A percentile compares a stretch with the other conserved stretches of the same genome.
Conservation (phyloP, 2,888 invertebrate species). For the Desoria tigrina region DNA sequence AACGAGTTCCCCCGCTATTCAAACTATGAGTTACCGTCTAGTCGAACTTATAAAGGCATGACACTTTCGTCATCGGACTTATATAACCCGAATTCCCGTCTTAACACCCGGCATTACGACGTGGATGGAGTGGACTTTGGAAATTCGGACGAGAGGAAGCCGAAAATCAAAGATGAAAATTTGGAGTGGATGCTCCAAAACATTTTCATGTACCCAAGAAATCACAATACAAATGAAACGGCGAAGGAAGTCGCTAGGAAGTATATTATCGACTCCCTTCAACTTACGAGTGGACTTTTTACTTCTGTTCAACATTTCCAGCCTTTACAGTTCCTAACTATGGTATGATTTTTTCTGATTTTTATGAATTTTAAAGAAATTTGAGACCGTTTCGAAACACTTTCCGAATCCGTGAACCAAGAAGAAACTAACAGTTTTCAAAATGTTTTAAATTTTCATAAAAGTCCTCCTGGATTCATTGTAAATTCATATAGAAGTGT, state of each 20-base stretch:
- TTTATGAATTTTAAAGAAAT: too few relatives aligned
- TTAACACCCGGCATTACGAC: conserved; percentile 44
- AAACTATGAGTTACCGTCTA: neutral
- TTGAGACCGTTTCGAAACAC: too few relatives aligned
- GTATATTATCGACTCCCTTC: conserved; percentile 51
- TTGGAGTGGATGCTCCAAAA: conserved; percentile 53
- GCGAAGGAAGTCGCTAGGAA: conserved; percentile 52
- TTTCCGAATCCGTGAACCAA: too few relatives aligned
- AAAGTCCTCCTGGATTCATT: too few relatives aligned
- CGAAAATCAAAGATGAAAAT: conserved; percentile 48
- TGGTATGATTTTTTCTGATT: conserved; percentile 51
- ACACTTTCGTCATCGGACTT: too few relatives aligned
- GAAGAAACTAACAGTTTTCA: too few relatives aligned
- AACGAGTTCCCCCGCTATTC: conserved; percentile 11
- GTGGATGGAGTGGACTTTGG: conserved; percentile 17
- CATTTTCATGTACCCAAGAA: conserved; percentile 53
- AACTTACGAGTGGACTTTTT: conserved; percentile 48
- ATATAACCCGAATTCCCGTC: conserved; percentile 16
- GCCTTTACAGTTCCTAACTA: conserved; percentile 51
- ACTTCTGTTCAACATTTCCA: conserved; percentile 52
- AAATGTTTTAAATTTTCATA: too few relatives aligned
- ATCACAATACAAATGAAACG: conserved; percentile 53
- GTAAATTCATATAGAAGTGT: too few relatives aligned
- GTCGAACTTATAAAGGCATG: neutral
- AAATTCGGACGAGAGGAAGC: conserved; percentile 25